phyloP scores from a whole-genome alignment of 1,140 invertebrate species.

The Bursaphelenchus mucronatus region DNA sequence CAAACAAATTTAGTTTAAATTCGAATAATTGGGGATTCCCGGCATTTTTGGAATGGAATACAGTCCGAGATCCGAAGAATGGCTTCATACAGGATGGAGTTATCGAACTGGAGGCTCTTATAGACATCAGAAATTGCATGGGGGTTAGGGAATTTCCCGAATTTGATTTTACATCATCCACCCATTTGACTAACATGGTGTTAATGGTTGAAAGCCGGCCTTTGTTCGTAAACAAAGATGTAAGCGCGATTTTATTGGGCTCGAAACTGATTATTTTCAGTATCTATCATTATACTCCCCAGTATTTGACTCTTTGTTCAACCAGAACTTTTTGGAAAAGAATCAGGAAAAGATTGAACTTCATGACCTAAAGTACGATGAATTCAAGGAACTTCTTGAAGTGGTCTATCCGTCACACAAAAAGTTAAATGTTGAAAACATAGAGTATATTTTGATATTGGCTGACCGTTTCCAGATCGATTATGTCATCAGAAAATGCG shows the following conservation, averaged over 20 bases:
- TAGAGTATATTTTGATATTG: constrained; percentile 51
- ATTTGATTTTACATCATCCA: constrained; percentile 44
- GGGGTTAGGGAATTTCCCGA: constrained; percentile 46
- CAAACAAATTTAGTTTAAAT: constrained; percentile 53
- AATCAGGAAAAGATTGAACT: constrained; percentile 47
- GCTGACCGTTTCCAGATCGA: constrained; percentile 55
- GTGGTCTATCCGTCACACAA: constrained; percentile 55
- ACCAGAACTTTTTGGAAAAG: constrained; percentile 38
- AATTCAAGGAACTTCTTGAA: constrained; percentile 48
- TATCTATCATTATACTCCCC: constrained; percentile 53
- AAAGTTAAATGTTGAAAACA: constrained; percentile 47
- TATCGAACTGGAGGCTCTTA: constrained; percentile 49
- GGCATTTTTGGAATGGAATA: constrained; percentile 51
- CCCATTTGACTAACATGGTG: constrained; percentile 34
- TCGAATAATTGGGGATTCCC: constrained; percentile 58
- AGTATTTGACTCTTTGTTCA: constrained; percentile 54
- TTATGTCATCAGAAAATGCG: constrained; percentile 53
- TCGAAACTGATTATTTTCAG: constrained; percentile 30
- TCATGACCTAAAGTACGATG: constrained; percentile 49
- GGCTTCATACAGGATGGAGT: constrained; percentile 40
- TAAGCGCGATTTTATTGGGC: constrained; percentile 15
- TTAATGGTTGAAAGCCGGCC: constrained; percentile 48
- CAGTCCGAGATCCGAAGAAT: constrained; percentile 42
- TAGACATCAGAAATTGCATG: constrained; percentile 43
- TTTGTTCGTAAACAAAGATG: constrained; percentile 48